Percentiles rank a stretch among this genome's conserved stretches.
phyloP scores from a whole-genome alignment of 2,888 invertebrate species.

The Drosophila dives region DNA sequence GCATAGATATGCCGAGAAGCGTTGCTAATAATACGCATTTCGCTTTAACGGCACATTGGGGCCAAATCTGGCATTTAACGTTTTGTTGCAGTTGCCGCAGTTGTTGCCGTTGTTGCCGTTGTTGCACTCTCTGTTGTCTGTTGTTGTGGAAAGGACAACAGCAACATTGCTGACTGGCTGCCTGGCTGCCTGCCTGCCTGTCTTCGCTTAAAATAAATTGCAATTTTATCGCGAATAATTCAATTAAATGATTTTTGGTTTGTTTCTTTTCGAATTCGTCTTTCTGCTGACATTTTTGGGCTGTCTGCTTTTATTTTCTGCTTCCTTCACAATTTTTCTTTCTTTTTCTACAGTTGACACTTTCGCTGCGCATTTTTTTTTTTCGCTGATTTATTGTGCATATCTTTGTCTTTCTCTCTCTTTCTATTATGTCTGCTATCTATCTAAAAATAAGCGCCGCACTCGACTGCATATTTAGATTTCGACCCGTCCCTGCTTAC shows the following conservation, averaged over 20 bases:
- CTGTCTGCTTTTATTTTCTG: constrained; percentile 10
- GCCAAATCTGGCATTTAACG: constrained; percentile 62
- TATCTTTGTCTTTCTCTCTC: constrained; percentile 29
- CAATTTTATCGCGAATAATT: constrained; percentile 71
- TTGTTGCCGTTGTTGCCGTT: constrained; percentile 47
- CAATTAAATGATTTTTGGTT: constrained; percentile 69
- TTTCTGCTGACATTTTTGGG: constrained; percentile 30
- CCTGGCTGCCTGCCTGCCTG: background rate
- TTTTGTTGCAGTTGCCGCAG: constrained; percentile 15
- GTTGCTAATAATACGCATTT: constrained; percentile 65
- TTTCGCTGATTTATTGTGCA: constrained; percentile 65
- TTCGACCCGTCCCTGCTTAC: constrained; percentile 22
- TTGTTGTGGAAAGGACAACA: constrained; percentile 48
- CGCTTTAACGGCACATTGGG: constrained; percentile 67
- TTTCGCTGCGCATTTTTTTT: constrained; percentile 46
- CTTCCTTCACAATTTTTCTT: constrained; percentile 19
- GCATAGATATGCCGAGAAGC: constrained; percentile 54
- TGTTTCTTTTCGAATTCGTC: constrained; percentile 19
- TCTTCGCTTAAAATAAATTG: constrained; percentile 56
- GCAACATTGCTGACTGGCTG: constrained; percentile 21
- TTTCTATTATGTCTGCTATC: constrained; percentile 52
- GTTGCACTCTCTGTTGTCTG: constrained; percentile 51
- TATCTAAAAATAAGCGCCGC: constrained; percentile 67
- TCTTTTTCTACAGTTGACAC: constrained; percentile 45
- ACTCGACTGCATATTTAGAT: constrained; percentile 68